phyloP scores from a whole-genome alignment of 2,113 vertebrate species.

The Corapipo altera region DNA sequence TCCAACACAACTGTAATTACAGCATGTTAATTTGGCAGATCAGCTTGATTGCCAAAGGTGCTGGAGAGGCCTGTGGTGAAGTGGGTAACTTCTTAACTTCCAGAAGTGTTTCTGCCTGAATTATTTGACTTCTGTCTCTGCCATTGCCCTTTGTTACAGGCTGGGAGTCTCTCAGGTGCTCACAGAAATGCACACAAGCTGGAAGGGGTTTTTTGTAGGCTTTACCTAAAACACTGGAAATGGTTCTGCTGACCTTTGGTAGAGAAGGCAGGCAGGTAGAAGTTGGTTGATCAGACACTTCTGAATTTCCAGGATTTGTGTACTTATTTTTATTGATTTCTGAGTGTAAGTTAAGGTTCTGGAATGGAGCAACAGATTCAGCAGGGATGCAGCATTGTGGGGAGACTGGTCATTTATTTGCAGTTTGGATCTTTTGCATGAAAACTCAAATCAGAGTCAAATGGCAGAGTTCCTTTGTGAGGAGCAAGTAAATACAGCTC shows the following conservation, averaged over 20 bases:
- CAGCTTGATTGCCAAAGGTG: not conserved
- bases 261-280: not conserved
- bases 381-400: not conserved
- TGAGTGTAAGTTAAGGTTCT: not conserved
- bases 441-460: not conserved
- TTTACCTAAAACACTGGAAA: not conserved
- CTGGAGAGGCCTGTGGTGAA: not conserved
- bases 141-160: not conserved
- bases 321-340: not conserved
- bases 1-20: not conserved
- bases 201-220: not conserved
- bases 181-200: not conserved
- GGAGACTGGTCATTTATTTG: not conserved
- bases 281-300: not conserved
- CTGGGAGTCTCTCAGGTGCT: not conserved
- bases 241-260: not conserved
- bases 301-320: not conserved
- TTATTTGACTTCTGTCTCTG: not conserved
- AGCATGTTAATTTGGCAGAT: not conserved
- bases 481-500: not conserved
- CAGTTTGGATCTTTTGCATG: not conserved
- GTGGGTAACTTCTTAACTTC: not conserved
- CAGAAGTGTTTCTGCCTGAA: not conserved
- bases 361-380: not conserved
- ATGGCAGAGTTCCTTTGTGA: not conserved